phyloP scores from a whole-genome alignment of 2,888 invertebrate species.

The Oscheius sp. region DNA sequence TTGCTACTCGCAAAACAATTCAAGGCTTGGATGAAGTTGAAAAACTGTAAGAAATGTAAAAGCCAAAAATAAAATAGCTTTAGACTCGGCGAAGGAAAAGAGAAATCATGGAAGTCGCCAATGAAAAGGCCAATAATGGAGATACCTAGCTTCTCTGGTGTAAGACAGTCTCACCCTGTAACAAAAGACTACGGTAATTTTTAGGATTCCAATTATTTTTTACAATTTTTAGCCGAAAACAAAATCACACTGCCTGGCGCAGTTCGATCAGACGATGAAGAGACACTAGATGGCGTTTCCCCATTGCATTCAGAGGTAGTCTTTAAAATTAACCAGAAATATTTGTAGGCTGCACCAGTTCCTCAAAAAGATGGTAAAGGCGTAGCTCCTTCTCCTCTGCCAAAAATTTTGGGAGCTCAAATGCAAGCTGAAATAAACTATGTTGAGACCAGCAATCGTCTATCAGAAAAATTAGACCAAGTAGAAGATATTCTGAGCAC shows the following conservation, averaged over 20 bases:
- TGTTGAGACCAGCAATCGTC: not conserved
- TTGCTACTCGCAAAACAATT: conserved; percentile 3
- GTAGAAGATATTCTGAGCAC: not conserved
- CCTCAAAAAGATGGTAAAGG: not conserved
- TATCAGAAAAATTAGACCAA: not conserved
- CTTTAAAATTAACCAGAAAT: not conserved
- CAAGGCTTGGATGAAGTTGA: conserved; percentile 2
- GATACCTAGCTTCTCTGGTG: not conserved
- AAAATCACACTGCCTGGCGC: not conserved
- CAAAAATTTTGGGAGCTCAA: conserved; percentile 4
- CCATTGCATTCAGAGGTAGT: conserved; percentile 6
- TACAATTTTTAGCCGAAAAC: not conserved
- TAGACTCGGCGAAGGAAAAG: not conserved
- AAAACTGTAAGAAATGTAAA: not conserved
- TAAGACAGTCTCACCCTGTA: conserved; percentile 11
- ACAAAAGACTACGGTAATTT: not conserved
- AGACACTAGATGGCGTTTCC: conserved; percentile 6
- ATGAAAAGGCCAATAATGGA: not conserved
- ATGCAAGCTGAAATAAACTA: conserved; percentile 8
- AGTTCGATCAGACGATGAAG: not conserved
- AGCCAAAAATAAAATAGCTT: not conserved
- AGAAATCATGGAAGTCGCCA: conserved; percentile 4
- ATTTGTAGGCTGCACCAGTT: not conserved
- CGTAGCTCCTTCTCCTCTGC: not conserved
- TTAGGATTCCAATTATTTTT: not conserved